Percentiles rank a stretch among this genome's conserved stretches.
These are phyloP conservation scores for Tachystola acroxantha DNA, from an alignment of 2,888 invertebrate species.

Conservation along the genomic window DNA sequence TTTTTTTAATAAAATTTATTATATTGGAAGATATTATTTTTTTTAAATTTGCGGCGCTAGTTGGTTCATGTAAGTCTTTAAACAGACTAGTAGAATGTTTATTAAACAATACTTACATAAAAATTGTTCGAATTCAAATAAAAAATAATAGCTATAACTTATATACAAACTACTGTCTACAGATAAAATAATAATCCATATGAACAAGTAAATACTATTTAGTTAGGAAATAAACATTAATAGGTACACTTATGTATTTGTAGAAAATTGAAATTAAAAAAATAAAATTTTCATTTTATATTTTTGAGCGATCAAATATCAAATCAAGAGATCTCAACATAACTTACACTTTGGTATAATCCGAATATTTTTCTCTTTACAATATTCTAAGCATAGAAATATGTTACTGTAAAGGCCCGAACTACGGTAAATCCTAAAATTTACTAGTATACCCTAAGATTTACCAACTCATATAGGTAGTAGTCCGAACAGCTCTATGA, in stretches of 20 bases:
- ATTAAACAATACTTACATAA: slow-evolving; percentile 31
- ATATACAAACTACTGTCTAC: slow-evolving; percentile 25
- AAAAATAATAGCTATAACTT: slow-evolving; percentile 21
- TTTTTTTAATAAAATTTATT: too few species aligned
- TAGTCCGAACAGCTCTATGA: too few species aligned
- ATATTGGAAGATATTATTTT: too few species aligned
- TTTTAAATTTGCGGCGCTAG: too few species aligned
- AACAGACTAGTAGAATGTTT: slow-evolving; percentile 44
- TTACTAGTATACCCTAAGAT: background rate
- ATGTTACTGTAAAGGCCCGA: too few species aligned
- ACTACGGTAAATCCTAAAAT: too few species aligned
- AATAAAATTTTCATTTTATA: slow-evolving; percentile 16
- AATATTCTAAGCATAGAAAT: background rate
- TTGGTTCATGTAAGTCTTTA: too few species aligned
- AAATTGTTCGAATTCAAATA: slow-evolving; percentile 38
- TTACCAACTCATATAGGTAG: too few species aligned
- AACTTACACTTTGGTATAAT: slow-evolving; percentile 62
- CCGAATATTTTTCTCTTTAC: slow-evolving; percentile 1
- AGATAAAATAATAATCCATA: background rate
- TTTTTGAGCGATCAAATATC: slow-evolving; percentile 40
- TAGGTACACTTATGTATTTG: slow-evolving; percentile 6
- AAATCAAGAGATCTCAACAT: slow-evolving; percentile 44
- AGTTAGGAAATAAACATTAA: slow-evolving; percentile 14
- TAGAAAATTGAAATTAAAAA: slow-evolving; percentile 13
- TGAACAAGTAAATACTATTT: background rate